Percentiles rank a stretch among this genome's conserved stretches.
phyloP scores from a whole-genome alignment of 2,113 vertebrate genomes.

The Eurypyga helias region DNA sequence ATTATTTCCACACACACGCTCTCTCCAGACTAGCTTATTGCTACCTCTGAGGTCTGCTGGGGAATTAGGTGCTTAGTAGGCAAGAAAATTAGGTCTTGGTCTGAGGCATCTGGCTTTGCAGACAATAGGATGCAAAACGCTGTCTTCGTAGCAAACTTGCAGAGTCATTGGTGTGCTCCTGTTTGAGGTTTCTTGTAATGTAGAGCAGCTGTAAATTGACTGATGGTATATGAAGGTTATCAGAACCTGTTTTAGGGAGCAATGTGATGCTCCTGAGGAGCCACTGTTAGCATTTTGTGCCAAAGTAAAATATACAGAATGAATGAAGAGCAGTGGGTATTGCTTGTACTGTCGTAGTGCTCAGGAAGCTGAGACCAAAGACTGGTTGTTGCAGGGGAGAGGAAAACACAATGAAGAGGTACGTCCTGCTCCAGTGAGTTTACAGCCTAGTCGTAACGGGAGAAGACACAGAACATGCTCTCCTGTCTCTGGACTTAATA shows the following conservation, averaged over 20 bases:
- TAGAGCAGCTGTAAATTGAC: neutral
- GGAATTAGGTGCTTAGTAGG: neutral
- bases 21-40: neutral
- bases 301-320: neutral
- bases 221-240: neutral
- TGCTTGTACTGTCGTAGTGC: neutral
- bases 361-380: neutral
- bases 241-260: neutral
- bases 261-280: neutral
- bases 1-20: too few species aligned
- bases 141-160: neutral
- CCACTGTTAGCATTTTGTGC: neutral
- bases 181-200: neutral
- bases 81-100: neutral
- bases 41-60: neutral
- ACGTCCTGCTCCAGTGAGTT: constrained; percentile 9
- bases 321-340: neutral
- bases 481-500: neutral
- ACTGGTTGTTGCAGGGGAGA: neutral
- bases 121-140: neutral
- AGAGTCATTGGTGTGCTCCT: neutral
- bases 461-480: constrained; percentile 12
- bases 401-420: neutral
- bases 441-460: accelerated
- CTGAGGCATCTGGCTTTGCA: neutral